Percentiles rank a stretch among this genome's conserved stretches.
Evolutionary conservation across 2,113 vertebrate genomes (phyloP).

Genomic region (Myrmecophaga tridactyla): DNA sequence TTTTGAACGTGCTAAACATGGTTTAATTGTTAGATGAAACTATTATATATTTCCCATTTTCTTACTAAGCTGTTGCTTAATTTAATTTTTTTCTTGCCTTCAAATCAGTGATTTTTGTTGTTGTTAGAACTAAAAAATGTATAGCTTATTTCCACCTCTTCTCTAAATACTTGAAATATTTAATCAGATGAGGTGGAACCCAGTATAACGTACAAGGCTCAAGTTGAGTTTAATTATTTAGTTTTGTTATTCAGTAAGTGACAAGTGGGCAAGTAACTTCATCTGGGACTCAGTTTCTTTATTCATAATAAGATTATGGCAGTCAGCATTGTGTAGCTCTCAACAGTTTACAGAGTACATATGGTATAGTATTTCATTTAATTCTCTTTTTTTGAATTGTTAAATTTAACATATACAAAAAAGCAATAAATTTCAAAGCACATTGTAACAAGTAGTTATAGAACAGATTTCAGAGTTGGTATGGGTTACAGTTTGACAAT

Average conservation of each 20-base stretch:
- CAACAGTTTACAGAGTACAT: background rate
- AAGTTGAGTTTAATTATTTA: background rate
- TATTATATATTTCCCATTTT: background rate
- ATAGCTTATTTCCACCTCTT: background rate
- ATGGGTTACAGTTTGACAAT: too few species aligned
- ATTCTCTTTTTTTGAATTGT: too few species aligned
- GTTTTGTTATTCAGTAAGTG: background rate
- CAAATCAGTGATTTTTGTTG: slow-evolving; percentile 27
- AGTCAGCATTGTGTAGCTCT: background rate
- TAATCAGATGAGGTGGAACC: background rate
- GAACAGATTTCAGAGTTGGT: too few species aligned
- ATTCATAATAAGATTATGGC: background rate
- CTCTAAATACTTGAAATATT: background rate
- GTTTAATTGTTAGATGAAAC: background rate
- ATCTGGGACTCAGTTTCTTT: background rate
- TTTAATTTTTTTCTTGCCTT: background rate
- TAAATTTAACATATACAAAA: too few species aligned
- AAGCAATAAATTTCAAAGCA: too few species aligned
- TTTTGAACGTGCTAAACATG: slow-evolving; percentile 15
- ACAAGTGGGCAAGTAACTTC: background rate
- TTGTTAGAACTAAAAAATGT: slow-evolving; percentile 38
- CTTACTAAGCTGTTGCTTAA: background rate
- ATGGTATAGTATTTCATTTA: background rate
- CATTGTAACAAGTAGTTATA: too few species aligned
- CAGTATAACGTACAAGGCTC: background rate